These are phyloP conservation scores for Varecia variegata DNA, from an alignment of 2,797 vertebrate genomes.

Conservation along the genomic window DNA sequence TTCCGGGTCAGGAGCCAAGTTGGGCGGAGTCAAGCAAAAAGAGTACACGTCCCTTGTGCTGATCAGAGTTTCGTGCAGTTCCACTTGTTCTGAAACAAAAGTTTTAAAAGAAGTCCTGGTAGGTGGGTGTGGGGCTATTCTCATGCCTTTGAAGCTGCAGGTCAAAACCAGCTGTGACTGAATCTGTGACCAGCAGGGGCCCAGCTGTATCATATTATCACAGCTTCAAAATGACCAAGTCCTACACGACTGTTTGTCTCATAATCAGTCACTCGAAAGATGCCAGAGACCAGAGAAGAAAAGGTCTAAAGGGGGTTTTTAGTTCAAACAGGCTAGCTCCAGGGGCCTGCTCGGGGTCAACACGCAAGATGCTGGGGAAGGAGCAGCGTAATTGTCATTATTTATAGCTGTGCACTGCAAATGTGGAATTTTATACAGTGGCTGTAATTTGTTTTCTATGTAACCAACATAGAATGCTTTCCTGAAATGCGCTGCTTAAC, in stretches of 20 bases:
- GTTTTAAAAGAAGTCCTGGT: not conserved
- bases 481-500: constrained; percentile 43
- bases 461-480: constrained; percentile 35
- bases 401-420: constrained; percentile 19
- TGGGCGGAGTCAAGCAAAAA: not conserved
- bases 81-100: not conserved
- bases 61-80: not conserved
- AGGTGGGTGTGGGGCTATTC: not conserved
- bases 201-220: not conserved
- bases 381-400: not conserved
- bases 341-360: not conserved
- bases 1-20: not conserved
- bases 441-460: constrained; percentile 63
- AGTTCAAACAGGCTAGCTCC: not conserved
- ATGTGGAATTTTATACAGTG: constrained; percentile 45
- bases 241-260: not conserved
- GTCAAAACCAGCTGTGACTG: not conserved
- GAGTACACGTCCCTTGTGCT: fast-evolving
- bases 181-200: not conserved
- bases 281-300: not conserved
- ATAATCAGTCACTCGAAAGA: not conserved
- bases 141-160: not conserved
- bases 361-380: not conserved
- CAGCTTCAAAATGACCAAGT: not conserved
- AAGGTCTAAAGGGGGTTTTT: constrained; percentile 19